These are phyloP conservation scores for Lampris incognitus DNA, from an alignment of 2,113 vertebrate species.

Conservation along the genomic window DNA sequence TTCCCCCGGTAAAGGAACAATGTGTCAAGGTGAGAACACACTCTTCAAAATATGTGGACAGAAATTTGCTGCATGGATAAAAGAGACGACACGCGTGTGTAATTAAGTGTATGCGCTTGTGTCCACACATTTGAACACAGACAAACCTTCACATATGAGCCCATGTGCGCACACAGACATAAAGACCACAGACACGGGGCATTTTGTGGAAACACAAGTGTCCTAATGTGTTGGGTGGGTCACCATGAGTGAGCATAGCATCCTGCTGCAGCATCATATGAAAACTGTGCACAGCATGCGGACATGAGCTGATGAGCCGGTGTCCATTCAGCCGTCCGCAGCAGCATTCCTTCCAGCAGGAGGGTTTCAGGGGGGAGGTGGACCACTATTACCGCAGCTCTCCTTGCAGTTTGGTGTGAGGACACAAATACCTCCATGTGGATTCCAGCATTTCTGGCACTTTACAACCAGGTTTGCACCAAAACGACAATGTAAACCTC, in stretches of 20 bases:
- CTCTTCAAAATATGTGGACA: conserved; percentile 15
- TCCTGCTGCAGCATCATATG: conserved; percentile 23
- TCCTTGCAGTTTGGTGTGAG: conserved; percentile 72
- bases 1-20: conserved; percentile 44
- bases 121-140: background rate
- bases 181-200: background rate
- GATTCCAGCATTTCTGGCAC: conserved; percentile 74
- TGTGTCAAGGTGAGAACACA: conserved; percentile 34
- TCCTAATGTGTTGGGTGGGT: conserved; percentile 10
- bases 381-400: conserved; percentile 46
- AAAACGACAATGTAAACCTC: conserved; percentile 52
- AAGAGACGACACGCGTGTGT: background rate
- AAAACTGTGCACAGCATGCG: conserved; percentile 32
- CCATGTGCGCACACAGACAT: background rate
- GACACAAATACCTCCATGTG: conserved; percentile 71
- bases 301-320: conserved; percentile 51
- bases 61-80: background rate
- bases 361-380: conserved; percentile 43
- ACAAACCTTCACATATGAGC: background rate
- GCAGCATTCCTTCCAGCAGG: conserved; percentile 59
- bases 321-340: conserved; percentile 24
- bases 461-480: conserved; percentile 72
- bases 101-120: background rate
- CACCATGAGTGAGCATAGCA: conserved; percentile 24
- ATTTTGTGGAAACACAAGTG: background rate